A percentile compares a stretch with the other conserved stretches of the same genome.
Conservation (phyloP, 2,113 vertebrate species). For the Pogona vitticeps region DNA sequence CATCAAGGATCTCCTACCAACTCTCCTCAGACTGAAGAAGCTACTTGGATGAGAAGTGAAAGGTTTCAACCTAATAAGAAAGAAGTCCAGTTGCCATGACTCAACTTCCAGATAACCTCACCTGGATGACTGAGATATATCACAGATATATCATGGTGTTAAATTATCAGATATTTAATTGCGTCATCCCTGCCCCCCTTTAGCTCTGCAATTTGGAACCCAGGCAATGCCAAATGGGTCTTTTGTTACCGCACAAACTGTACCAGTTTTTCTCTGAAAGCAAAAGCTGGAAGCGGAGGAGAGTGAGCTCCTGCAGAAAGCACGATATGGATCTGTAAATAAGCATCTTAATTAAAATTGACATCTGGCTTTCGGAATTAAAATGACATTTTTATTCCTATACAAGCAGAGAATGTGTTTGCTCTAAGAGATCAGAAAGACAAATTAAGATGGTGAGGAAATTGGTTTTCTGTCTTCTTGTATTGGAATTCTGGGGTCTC, state of each 20-base stretch:
- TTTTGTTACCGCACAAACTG: background rate
- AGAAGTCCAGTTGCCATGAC: too few species aligned
- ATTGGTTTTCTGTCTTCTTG: slow-evolving; percentile 15
- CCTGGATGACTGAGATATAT: too few species aligned
- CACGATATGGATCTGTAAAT: slow-evolving; percentile 30
- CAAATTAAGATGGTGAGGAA: background rate
- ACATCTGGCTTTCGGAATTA: slow-evolving; percentile 1
- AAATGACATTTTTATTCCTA: slow-evolving; percentile 7
- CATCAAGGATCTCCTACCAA: too few species aligned
- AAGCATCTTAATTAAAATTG: slow-evolving; percentile 37
- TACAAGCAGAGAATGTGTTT: background rate
- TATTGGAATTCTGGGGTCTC: background rate
- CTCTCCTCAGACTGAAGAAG: too few species aligned
- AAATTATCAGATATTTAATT: background rate
- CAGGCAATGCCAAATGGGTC: background rate
- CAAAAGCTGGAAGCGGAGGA: background rate
- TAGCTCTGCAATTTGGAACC: background rate
- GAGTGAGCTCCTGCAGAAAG: slow-evolving; percentile 16
- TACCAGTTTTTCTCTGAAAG: slow-evolving; percentile 1
- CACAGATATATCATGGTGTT: too few species aligned
- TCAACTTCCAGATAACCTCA: too few species aligned
- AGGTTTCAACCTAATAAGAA: too few species aligned
- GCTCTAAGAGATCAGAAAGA: background rate
- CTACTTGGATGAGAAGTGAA: too few species aligned
- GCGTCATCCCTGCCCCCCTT: background rate